Evolutionary conservation across 1,140 invertebrate species (phyloP), one percentile per base, ranked within the genome.

Genomic region (Saccostrea glomerata): DNA sequence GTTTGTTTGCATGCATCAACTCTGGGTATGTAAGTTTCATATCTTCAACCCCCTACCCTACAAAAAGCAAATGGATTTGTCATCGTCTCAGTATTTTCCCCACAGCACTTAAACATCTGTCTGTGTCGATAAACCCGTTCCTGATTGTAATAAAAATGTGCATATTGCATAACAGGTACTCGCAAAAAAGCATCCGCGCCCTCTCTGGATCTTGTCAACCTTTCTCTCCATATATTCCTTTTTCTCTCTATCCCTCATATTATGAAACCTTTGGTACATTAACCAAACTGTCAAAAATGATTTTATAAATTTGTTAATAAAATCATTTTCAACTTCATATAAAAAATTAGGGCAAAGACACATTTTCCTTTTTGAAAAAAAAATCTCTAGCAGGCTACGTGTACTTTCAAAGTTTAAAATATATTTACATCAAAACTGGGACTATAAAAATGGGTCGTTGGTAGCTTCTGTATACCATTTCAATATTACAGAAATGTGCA

Each of bases 61-160:
- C 4, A 12, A 77, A 15, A 17, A 17, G n/a, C n/a, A 7, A 6
- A 47, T 47, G 47, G 70, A 30, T 77, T 77, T 77, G 70, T 77
- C 70, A 77, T 77, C 70, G 70, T 77, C 70, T 77, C 25, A 30
- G 25, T 77, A 77, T 77, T 77, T 77, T 30, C 70, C 12, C 70
- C 70, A 77, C 70, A 77, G 25, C 70, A 77, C 70, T 30, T 30
- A 77, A 13, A 77, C 25, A 17, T 12, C 15, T 77, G 70, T 36
- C 13, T 36, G n/a, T 36, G 25, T 15, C 23, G 70, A 77, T 36
- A 77, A 77, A 77, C 25, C 23, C 30, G 30, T 40, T 77, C 70
- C 70, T 36, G 30, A 36, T 30, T 77, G 70, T 36, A 36, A 77
- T 77, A 77, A 77, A 66, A 77, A 36, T 25, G 23, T 36, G 70